A percentile compares a stretch with the other conserved stretches of the same genome.
phyloP scores from a whole-genome alignment of 2,888 invertebrate genomes.

The Chesias legatella region DNA sequence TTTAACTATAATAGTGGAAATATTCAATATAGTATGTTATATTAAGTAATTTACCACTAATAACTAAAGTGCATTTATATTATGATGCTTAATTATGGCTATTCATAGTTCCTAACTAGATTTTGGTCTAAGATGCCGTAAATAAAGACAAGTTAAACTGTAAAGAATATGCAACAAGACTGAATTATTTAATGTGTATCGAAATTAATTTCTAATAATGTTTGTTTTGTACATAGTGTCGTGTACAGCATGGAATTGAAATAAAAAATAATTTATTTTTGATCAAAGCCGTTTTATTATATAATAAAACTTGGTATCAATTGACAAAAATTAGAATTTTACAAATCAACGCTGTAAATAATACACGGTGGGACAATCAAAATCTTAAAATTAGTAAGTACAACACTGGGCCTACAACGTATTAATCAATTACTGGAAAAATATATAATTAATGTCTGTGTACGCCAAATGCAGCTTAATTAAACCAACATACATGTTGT shows the following conservation, averaged over 20 bases:
- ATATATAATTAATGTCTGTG: conserved; percentile 4
- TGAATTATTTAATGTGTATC: conserved; percentile 66
- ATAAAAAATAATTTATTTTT: conserved; percentile 73
- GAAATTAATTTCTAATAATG: conserved; percentile 46
- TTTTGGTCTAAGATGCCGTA: conserved; percentile 30
- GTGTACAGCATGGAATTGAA: conserved; percentile 58
- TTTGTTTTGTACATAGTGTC: conserved; percentile 58
- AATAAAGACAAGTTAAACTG: conserved; percentile 53
- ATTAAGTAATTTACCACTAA: too few relatives aligned
- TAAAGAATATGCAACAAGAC: conserved; percentile 70
- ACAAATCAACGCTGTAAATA: conserved; percentile 6
- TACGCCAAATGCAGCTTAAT: too few relatives aligned
- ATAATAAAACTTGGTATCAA: conserved; percentile 22
- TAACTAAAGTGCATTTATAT: conserved; percentile 14
- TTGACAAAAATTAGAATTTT: conserved; percentile 1
- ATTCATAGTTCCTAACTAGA: conserved; percentile 21
- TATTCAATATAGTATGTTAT: neutral
- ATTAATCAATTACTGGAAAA: conserved; percentile 9
- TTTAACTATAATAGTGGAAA: conserved; percentile 37
- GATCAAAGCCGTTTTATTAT: conserved; percentile 54
- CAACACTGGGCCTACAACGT: conserved; percentile 7
- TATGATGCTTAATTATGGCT: conserved; percentile 4
- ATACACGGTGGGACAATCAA: conserved; percentile 8
- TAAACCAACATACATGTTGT: too few relatives aligned
- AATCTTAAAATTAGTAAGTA: conserved; percentile 5